phyloP scores from a whole-genome alignment of 2,113 vertebrate genomes.

The Colius striatus region DNA sequence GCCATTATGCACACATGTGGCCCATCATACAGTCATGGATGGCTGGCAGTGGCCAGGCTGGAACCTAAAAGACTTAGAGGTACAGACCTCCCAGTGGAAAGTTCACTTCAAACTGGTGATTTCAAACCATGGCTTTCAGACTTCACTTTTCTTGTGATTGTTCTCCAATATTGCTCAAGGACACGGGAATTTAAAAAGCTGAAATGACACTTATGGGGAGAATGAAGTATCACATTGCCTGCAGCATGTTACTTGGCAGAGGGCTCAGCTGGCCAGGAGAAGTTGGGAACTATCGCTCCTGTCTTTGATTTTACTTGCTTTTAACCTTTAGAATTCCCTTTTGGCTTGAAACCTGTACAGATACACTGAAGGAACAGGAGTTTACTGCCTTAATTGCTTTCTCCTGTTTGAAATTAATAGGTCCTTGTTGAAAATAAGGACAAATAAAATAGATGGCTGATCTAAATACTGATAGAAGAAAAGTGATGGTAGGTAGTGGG shows the following conservation, averaged over 20 bases:
- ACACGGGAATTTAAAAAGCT: not conserved
- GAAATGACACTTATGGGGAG: not conserved
- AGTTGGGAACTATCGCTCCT: not conserved
- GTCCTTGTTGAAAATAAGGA: not conserved
- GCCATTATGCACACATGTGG: fast-evolving
- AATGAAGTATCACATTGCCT: not conserved
- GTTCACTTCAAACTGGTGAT: not conserved
- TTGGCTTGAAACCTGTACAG: not conserved
- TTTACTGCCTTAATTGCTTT: not conserved
- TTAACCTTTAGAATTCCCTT: not conserved
- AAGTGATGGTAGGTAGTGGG: not conserved
- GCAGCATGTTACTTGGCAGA: not conserved
- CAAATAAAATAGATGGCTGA: not conserved
- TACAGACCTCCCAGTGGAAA: not conserved
- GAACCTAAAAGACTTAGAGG: not conserved
- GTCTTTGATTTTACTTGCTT: not conserved
- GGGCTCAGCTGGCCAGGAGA: not conserved
- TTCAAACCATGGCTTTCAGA: not conserved
- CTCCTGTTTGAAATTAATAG: not conserved
- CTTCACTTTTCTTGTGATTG: not conserved
- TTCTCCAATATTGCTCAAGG: not conserved
- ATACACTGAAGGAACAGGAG: not conserved
- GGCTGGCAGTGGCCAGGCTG: not conserved
- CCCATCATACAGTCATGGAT: not conserved
- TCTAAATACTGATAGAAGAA: not conserved